These are phyloP conservation scores for Poecilia gillii DNA, from an alignment of 2,797 vertebrate species.

Conservation along the genomic window DNA sequence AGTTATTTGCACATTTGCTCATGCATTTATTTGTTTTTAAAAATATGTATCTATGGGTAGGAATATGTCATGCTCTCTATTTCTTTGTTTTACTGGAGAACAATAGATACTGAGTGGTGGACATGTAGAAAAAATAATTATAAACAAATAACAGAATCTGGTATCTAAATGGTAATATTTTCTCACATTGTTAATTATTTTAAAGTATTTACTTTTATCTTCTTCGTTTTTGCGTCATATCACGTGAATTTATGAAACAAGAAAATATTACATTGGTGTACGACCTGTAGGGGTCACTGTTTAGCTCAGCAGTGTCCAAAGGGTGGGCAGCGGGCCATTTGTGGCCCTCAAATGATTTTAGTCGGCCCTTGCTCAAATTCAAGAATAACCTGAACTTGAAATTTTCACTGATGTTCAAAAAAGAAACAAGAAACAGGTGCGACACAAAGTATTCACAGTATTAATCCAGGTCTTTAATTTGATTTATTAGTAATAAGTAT, in stretches of 20 bases:
- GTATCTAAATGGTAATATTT: not conserved
- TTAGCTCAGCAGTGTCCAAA: not conserved
- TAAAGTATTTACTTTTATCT: not conserved
- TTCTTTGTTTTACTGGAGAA: not conserved
- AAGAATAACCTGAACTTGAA: too few relatives aligned
- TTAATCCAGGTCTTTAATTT: too few relatives aligned
- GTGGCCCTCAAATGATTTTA: too few relatives aligned
- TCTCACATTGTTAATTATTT: not conserved
- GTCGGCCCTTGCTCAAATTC: too few relatives aligned
- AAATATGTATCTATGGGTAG: constrained; percentile 13
- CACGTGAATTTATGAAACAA: not conserved
- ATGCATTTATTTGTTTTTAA: constrained; percentile 41
- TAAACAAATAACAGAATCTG: not conserved
- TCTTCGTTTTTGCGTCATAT: not conserved
- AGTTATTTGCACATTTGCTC: constrained; percentile 53
- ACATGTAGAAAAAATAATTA: not conserved
- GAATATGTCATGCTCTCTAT: not conserved
- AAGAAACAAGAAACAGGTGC: too few relatives aligned
- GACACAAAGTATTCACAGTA: too few relatives aligned
- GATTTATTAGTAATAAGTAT: too few relatives aligned
- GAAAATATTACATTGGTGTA: not conserved
- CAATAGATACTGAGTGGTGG: not conserved
- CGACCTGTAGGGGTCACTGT: not conserved
- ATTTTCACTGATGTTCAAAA: too few relatives aligned
- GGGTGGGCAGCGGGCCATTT: too few relatives aligned